phyloP scores from a whole-genome alignment of 1,140 invertebrate species.

The Goniozus legneri region DNA sequence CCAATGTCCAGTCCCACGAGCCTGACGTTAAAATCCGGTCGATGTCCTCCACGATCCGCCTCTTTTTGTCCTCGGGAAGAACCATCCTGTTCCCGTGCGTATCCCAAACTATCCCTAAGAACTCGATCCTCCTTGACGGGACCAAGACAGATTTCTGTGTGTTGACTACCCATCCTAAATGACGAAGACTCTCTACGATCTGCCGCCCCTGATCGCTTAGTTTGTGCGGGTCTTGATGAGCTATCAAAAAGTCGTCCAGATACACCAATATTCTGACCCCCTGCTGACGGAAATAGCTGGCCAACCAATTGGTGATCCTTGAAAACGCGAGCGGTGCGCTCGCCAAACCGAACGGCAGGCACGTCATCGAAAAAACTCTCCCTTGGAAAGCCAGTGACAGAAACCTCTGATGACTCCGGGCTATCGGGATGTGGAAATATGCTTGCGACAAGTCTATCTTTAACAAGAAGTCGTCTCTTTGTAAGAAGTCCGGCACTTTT shows the following conservation, averaged over 20 bases:
- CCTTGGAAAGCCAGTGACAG: conserved; percentile 6
- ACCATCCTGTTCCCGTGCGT: conserved; percentile 1
- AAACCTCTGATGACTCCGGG: not conserved
- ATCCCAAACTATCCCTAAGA: conserved; percentile 15
- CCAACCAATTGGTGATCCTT: not conserved
- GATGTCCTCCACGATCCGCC: not conserved
- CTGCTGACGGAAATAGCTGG: not conserved
- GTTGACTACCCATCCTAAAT: conserved; percentile 13
- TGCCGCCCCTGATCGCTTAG: not conserved
- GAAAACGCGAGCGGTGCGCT: not conserved
- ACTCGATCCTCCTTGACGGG: conserved; percentile 7
- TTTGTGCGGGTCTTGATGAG: not conserved
- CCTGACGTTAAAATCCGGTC: not conserved
- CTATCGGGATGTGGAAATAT: conserved; percentile 14
- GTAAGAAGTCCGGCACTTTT: conserved; percentile 9
- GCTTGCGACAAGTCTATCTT: conserved; percentile 16
- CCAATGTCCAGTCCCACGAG: conserved; percentile 1
- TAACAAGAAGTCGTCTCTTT: conserved; percentile 2
- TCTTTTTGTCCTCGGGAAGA: conserved; percentile 7
- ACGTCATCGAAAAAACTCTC: not conserved
- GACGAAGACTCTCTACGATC: not conserved
- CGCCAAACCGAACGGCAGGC: not conserved
- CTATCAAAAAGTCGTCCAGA: conserved; percentile 15
- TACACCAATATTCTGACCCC: not conserved
- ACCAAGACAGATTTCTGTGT: conserved; percentile 4